Evolutionary conservation across 2,888 invertebrate species (phyloP).

Genomic region (Eupithecia abbreviata): DNA sequence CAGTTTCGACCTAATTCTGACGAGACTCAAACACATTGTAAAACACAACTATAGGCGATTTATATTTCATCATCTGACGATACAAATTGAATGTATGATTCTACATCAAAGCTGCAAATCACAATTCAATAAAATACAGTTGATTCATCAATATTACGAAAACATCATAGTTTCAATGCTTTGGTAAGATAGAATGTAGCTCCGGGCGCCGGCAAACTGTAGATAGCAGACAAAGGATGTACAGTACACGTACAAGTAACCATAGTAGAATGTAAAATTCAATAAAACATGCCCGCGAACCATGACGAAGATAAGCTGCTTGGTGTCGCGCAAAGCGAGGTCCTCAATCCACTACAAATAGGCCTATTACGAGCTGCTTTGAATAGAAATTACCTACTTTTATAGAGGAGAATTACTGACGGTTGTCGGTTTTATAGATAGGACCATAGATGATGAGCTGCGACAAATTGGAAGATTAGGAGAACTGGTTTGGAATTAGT

Average conservation of each 20-base stretch:
- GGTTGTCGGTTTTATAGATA: conserved; percentile 20
- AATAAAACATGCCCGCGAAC: conserved; percentile 31
- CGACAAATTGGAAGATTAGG: not conserved
- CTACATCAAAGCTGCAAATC: not conserved
- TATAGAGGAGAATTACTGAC: conserved; percentile 24
- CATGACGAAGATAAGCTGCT: conserved; percentile 35
- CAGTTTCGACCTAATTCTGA: not conserved
- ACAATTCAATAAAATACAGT: not conserved
- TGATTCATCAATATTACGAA: not conserved
- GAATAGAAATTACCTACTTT: conserved; percentile 36
- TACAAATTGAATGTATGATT: not conserved
- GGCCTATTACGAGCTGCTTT: conserved; percentile 31
- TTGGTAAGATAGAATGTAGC: not conserved
- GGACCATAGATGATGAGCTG: conserved; percentile 14
- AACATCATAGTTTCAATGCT: not conserved
- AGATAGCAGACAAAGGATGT: conserved; percentile 17
- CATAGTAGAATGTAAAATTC: conserved; percentile 20
- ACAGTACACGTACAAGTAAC: conserved; percentile 1
- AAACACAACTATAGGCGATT: not conserved
- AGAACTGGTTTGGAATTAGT: not conserved
- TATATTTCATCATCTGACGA: not conserved
- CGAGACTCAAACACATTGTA: not conserved
- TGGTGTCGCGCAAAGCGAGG: conserved; percentile 29
- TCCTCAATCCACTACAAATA: conserved; percentile 38
- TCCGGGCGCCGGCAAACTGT: not conserved